Evolutionary conservation across 2,797 vertebrate genomes (phyloP), one percentile per base, ranked within the genome.

Genomic region (Periparus ater): DNA sequence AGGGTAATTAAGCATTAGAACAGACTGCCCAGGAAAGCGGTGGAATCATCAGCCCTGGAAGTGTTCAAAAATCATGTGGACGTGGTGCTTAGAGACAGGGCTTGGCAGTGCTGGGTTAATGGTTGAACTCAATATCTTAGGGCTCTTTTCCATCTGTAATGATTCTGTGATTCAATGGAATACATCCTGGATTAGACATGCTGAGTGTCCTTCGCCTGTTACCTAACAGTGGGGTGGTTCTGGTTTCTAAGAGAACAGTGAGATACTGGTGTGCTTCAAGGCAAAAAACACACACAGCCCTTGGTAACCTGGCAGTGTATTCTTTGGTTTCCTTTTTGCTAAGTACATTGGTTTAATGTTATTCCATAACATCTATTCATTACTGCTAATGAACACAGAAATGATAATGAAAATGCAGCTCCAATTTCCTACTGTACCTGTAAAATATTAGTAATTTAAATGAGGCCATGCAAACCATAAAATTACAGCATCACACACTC

Each of bases 361-460:
- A 71, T 89, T 88, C 70, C 60, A 7, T 77, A 88, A 76, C 40
- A 92, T 47, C 81, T 87, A 75, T 90, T 91, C 81, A 72, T 91
- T 88, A 88, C 36, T 57, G 44, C n/a, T 96, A 91, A 91, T 85
- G 72, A 93, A 47, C 9, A 0, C 29, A 72, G 82, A 85, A 95
- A 95, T 95, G n/a, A 93, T 83, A 86, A 94, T 85, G 61, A 91
- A 95, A 93, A 92, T 92, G 17, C 34, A 91, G 79, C 89, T 96
- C 92, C 88, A 91, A 73, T 94, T 97, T 97, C 77, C 71, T 94
- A 73, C 62, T 45, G 48, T 96, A 96, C 62, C 84, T 93, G 72
- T 88, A 87, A 91, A 96, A 58, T 66, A 85, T 88, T 94, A 85
- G 40, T 95, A 91, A 95, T 96, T 96, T 95, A 95, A 97, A 97